Base-by-base conservation (phyloP, 2,888 invertebrate genomes). In the Polydrusus pterygomalis region DNA sequence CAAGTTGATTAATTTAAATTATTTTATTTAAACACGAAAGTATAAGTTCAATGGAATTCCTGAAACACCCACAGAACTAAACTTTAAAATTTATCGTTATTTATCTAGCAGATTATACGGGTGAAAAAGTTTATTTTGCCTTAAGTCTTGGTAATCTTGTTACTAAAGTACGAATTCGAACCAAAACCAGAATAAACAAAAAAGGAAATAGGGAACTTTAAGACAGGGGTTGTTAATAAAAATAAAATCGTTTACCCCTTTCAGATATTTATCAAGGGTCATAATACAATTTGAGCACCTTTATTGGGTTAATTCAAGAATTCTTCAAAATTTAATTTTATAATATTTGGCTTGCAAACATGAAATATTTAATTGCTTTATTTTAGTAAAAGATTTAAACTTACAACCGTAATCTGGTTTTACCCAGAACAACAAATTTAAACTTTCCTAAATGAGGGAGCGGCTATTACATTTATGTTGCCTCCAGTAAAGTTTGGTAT, bases 121-220 rank as follows among this genome's bases (percentile, higher is more conserved):
- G 6, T 13, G 51, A 51, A 51, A 51, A 51, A 51, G 20, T 51
- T 51, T 51, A 51, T 51, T 51, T 51, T 51, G 51, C 51, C 51
- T 51, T 51, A 20, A 51, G 51, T 51, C 49, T 17, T 51, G 2
- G 51, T 51, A 51, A 51, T 51, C 51, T 51, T 20, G 51, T 51
- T 51, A 51, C 51, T 20, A 51, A 51, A 51, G 20, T 51, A 51
- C 51, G 51, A 51, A 51, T 51, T 51, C 51, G 51, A 51, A 51
- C 20, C 51, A 51, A 51, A 51, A 51, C 51, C 51, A 51, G 51
- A 51, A 20, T 20, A 51, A 51, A 51, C 51, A 51, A 20, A 51
- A 51, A 51, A 51, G 20, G 49, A 18, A 49, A 49, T 18, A 2
- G 18, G 51, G 20, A 51, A 51, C 20, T 18, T 20, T 51, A 51